Conservation (phyloP, 2,113 vertebrate genomes). For the Mus pahari region DNA sequence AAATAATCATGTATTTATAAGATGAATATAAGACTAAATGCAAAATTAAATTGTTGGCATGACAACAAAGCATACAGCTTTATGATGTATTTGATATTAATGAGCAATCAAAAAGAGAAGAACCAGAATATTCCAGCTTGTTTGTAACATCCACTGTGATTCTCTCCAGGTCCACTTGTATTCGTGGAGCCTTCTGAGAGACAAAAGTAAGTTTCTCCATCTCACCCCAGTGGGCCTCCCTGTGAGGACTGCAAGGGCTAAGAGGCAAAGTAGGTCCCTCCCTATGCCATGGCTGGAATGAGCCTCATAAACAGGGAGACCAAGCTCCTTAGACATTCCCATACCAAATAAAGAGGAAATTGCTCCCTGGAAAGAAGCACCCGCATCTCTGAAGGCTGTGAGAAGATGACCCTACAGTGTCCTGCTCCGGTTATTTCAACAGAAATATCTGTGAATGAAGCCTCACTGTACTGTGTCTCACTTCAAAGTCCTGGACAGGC, state of each 20-base stretch:
- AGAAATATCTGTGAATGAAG: neutral
- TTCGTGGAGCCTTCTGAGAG: neutral
- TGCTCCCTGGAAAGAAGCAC: neutral
- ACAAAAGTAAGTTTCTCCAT: neutral
- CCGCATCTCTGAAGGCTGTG: neutral
- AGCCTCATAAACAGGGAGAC: neutral
- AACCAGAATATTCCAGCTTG: neutral
- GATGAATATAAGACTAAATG: neutral
- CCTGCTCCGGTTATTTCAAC: neutral
- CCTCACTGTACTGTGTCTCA: neutral
- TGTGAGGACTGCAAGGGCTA: neutral
- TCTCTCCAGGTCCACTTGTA: neutral
- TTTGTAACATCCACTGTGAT: neutral
- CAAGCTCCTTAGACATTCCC: neutral
- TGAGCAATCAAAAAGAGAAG: neutral
- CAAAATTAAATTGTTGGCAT: neutral
- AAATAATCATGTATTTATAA: neutral
- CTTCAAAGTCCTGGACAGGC: neutral
- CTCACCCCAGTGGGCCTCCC: neutral
- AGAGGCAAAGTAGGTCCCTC: neutral
- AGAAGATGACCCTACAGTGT: neutral
- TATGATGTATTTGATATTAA: neutral
- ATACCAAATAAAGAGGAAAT: neutral
- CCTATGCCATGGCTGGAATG: too few species aligned
- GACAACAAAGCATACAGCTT: neutral